Percentiles rank a stretch among this genome's conserved stretches.
phyloP scores from a whole-genome alignment of 2,113 vertebrate genomes.

The Meriones unguiculatus region DNA sequence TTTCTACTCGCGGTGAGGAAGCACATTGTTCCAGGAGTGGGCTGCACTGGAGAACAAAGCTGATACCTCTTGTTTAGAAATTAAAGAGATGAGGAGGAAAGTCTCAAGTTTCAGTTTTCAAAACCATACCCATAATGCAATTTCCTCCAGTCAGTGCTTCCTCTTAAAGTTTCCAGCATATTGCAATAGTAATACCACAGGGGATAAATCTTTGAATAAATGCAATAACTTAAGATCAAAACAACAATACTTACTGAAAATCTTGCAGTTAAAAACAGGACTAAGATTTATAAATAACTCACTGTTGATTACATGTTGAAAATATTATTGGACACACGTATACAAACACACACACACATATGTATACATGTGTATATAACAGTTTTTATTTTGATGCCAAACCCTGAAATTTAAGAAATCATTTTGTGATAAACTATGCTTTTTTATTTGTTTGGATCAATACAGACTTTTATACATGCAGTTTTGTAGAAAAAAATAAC shows the following conservation, averaged over 20 bases:
- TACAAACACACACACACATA: too few species aligned
- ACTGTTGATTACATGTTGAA: neutral
- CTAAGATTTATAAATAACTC: neutral
- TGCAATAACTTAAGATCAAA: neutral
- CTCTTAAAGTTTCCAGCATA: neutral
- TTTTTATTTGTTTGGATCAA: neutral
- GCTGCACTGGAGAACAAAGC: neutral
- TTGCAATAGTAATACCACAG: neutral
- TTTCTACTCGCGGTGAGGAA: neutral
- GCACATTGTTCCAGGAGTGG: rapidly evolving
- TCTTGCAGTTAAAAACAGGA: neutral
- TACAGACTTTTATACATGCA: neutral
- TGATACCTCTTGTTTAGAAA: neutral
- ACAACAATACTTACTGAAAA: neutral
- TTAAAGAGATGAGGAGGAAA: neutral
- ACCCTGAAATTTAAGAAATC: neutral
- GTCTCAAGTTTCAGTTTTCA: neutral
- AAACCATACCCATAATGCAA: neutral
- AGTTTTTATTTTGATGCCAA: neutral
- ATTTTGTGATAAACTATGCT: neutral
- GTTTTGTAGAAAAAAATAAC: neutral
- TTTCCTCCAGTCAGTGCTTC: rapidly evolving
- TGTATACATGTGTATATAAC: neutral
- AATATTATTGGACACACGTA: neutral
- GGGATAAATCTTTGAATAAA: neutral